Evolutionary conservation across 2,888 invertebrate genomes (phyloP).

Genomic region (Orgyia antiqua): DNA sequence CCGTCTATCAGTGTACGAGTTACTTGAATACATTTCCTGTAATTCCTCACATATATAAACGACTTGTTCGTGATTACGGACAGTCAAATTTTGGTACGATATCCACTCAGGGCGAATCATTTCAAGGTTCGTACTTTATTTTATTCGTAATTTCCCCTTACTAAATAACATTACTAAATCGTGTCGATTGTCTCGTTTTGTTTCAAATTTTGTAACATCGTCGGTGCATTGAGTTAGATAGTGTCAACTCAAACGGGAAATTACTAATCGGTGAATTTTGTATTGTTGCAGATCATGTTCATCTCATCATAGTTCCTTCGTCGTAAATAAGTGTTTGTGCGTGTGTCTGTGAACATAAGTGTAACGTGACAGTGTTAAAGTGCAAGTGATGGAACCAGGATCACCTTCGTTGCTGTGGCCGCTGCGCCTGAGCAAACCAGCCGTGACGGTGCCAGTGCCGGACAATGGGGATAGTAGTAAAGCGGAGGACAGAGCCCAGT

Average conservation of each 20-base stretch:
- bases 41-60: slow-evolving; percentile 58
- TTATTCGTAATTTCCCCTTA: slow-evolving; percentile 73
- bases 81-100: slow-evolving; percentile 79
- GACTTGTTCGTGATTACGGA: slow-evolving; percentile 63
- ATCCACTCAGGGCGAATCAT: slow-evolving; percentile 76
- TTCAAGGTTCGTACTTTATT: slow-evolving; percentile 77
- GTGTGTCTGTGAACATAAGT: slow-evolving; percentile 65
- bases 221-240: slow-evolving; percentile 40
- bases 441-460: slow-evolving; percentile 39
- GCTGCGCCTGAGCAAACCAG: slow-evolving; percentile 68
- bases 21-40: slow-evolving; percentile 65
- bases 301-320: slow-evolving; percentile 74
- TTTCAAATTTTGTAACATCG: slow-evolving; percentile 59
- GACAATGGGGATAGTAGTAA: slow-evolving; percentile 49
- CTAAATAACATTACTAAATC: slow-evolving; percentile 60
- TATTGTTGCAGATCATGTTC: slow-evolving; percentile 75
- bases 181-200: slow-evolving; percentile 35
- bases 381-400: slow-evolving; percentile 73
- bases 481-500: slow-evolving; percentile 62
- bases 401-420: slow-evolving; percentile 71
- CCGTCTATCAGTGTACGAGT: slow-evolving; percentile 72
- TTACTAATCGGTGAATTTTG: slow-evolving; percentile 40
- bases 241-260: slow-evolving; percentile 27
- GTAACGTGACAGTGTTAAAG: slow-evolving; percentile 55
- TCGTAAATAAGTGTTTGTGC: slow-evolving; percentile 63